Evolutionary conservation across 2,113 vertebrate species (phyloP).

Genomic region (Lepisosteus osseus): DNA sequence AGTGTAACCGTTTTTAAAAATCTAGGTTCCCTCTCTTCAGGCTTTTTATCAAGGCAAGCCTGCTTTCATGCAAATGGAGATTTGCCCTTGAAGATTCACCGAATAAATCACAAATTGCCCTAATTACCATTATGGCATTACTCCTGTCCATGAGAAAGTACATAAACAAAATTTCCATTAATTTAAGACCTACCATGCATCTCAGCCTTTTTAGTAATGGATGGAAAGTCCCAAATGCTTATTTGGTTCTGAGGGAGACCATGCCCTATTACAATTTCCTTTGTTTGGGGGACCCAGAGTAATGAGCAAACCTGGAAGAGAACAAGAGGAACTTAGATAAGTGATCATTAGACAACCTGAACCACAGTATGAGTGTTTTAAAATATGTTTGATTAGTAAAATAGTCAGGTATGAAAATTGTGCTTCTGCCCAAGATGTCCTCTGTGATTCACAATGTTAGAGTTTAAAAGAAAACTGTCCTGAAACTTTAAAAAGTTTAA

Average conservation of each 20-base stretch:
- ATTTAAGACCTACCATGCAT: slow-evolving; percentile 52
- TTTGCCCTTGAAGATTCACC: neutral
- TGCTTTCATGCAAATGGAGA: neutral
- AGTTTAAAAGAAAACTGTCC: too few species aligned
- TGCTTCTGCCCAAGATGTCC: neutral
- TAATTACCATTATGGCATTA: neutral
- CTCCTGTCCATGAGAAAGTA: neutral
- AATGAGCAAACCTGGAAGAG: slow-evolving; percentile 69
- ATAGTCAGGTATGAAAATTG: neutral
- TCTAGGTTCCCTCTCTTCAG: too few species aligned
- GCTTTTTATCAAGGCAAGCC: neutral
- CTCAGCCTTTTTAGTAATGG: slow-evolving; percentile 44
- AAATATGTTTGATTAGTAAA: neutral
- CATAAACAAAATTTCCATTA: slow-evolving; percentile 13
- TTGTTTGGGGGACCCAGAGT: slow-evolving; percentile 59
- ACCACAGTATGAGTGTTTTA: neutral
- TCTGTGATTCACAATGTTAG: neutral
- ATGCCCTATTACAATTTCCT: slow-evolving; percentile 60
- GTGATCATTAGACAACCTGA: neutral
- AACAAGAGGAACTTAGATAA: neutral
- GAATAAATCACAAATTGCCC: neutral
- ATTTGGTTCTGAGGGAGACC: slow-evolving; percentile 60
- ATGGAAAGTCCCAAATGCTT: slow-evolving; percentile 53
- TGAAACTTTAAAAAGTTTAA: too few species aligned
- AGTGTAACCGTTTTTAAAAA: too few species aligned